Evolutionary conservation across 1,140 invertebrate genomes (phyloP).

Genomic region (Polyergus mexicanus): DNA sequence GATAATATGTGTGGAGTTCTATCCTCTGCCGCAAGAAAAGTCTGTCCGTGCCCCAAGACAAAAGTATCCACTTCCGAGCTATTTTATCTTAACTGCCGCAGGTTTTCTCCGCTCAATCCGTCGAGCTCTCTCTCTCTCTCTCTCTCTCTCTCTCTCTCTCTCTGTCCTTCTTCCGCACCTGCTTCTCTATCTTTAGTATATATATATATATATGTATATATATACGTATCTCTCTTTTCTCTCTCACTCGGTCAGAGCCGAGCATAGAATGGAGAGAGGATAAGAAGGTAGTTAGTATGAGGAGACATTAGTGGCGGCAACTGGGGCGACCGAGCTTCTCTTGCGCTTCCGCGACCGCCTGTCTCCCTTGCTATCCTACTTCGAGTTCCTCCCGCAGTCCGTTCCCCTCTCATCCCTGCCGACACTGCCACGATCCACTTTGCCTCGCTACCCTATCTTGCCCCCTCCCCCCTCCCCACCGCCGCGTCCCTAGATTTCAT

Average conservation of each 20-base stretch:
- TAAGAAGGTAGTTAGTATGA: conserved; percentile 81
- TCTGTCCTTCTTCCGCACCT: conserved; percentile 34
- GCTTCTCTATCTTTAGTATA: conserved; percentile 15
- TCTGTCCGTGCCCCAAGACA: conserved; percentile 62
- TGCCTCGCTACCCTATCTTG: conserved; percentile 59
- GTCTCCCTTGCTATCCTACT: conserved; percentile 50
- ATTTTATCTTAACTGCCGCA: conserved; percentile 79
- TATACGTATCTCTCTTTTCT: conserved; percentile 14
- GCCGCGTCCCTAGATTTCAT: conserved; percentile 53
- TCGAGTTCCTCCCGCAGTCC: conserved; percentile 39
- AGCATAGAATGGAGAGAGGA: conserved; percentile 65
- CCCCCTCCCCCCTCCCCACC: conserved; percentile 25
- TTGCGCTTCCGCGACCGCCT: conserved; percentile 52
- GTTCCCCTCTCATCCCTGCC: conserved; percentile 19
- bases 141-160: conserved; percentile 23
- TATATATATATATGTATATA: background rate
- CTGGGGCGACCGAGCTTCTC: conserved; percentile 72
- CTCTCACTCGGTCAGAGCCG: conserved; percentile 45
- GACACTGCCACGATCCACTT: conserved; percentile 61
- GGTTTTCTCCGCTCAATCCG: conserved; percentile 75
- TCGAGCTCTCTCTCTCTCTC: conserved; percentile 13
- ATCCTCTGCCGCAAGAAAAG: conserved; percentile 65
- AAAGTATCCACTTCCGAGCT: conserved; percentile 74
- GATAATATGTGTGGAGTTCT: conserved; percentile 30
- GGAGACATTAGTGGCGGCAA: conserved; percentile 79